Evolutionary conservation across 2,797 vertebrate genomes (phyloP).

Genomic region (Lagodon rhomboides): DNA sequence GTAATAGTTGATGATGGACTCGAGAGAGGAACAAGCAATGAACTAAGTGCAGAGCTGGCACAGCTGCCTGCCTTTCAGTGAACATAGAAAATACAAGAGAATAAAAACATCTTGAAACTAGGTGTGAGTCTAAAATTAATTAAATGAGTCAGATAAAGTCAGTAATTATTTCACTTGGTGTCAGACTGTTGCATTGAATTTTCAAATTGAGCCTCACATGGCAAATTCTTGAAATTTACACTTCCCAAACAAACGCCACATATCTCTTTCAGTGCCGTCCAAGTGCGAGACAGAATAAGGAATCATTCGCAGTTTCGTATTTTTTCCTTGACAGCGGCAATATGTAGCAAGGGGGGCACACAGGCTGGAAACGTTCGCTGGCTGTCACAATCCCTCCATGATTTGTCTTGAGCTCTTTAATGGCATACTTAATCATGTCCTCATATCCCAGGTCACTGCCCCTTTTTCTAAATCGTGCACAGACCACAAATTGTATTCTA

Average conservation of each 20-base stretch:
- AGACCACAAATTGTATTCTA: constrained; percentile 72
- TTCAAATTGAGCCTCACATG: constrained; percentile 7
- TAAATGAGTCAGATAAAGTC: constrained; percentile 13
- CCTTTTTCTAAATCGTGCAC: constrained; percentile 62
- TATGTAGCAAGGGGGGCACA: constrained; percentile 44
- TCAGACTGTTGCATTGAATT: constrained; percentile 16
- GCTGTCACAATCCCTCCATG: constrained; percentile 52
- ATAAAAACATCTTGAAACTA: constrained; percentile 17
- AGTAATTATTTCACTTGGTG: constrained; percentile 7
- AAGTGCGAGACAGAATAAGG: constrained; percentile 25
- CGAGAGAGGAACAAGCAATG: constrained; percentile 35
- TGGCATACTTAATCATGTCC: constrained; percentile 67
- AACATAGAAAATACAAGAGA: constrained; percentile 18
- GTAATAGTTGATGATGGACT: constrained; percentile 15
- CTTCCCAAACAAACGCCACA: constrained; percentile 23
- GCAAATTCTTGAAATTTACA: constrained; percentile 13
- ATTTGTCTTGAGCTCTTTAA: constrained; percentile 69
- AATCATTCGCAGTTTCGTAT: constrained; percentile 10
- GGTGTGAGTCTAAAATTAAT: constrained; percentile 5
- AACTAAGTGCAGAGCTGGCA: constrained; percentile 50
- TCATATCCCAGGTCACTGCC: constrained; percentile 60
- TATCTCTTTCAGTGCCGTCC: not conserved
- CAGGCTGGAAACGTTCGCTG: constrained; percentile 47
- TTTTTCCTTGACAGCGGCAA: constrained; percentile 56
- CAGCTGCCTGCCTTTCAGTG: constrained; percentile 20